These are phyloP conservation scores for Nephila pilipes DNA, from an alignment of 1,140 invertebrate species.

Conservation along the genomic window DNA sequence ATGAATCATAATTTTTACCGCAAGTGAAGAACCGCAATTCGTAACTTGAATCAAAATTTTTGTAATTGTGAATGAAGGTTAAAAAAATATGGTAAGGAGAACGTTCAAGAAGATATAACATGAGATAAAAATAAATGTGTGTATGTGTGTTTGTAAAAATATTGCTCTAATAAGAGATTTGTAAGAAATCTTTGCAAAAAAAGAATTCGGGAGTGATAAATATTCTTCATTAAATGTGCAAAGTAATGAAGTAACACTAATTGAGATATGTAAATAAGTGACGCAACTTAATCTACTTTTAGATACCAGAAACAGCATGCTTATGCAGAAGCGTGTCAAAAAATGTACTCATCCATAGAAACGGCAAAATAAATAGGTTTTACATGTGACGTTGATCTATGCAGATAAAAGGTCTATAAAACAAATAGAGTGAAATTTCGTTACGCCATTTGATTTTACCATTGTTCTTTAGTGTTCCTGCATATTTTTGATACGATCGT, in stretches of 20 bases:
- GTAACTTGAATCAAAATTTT: no score
- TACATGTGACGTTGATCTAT: slow-evolving; percentile 1
- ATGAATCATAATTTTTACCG: no score
- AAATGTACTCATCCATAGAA: slow-evolving; percentile 31
- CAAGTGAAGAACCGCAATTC: no score
- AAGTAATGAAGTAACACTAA: not conserved
- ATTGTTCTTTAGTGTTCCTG: not conserved
- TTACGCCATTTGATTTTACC: not conserved
- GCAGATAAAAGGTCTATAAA: slow-evolving; percentile 4
- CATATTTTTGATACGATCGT: not conserved
- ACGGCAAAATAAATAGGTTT: not conserved
- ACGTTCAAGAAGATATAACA: no score
- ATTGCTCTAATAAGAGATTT: no score
- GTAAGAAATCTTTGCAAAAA: not conserved
- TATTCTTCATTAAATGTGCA: not conserved
- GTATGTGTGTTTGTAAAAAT: no score
- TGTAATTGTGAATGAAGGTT: no score
- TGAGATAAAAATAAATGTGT: no score
- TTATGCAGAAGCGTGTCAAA: slow-evolving; percentile 11
- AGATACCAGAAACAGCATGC: slow-evolving; percentile 7
- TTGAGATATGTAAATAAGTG: slow-evolving; percentile 4
- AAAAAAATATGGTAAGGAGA: no score
- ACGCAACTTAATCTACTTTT: slow-evolving; percentile 29
- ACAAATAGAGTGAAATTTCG: not conserved
- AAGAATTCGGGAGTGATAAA: not conserved